A percentile compares a stretch with the other conserved stretches of the same genome.
Evolutionary conservation across 2,113 vertebrate genomes (phyloP).

Genomic region (Ceuthmochares aereus): DNA sequence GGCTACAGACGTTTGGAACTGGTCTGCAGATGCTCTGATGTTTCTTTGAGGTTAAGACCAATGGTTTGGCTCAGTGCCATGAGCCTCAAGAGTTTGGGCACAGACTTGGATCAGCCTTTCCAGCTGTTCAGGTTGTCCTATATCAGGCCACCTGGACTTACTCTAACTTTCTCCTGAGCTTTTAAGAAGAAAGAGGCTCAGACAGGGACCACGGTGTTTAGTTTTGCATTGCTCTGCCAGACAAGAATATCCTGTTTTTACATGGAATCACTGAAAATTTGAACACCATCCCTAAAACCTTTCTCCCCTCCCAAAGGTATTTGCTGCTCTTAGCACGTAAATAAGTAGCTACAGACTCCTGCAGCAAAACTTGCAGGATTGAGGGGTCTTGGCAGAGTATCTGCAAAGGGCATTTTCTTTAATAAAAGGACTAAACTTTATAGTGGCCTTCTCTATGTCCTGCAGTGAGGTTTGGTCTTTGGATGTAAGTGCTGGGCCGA

Average conservation of each 20-base stretch:
- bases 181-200: background rate
- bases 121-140: background rate
- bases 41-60: background rate
- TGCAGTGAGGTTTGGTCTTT: constrained; percentile 42
- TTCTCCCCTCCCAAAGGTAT: background rate
- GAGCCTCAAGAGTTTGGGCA: background rate
- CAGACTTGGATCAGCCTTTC: background rate
- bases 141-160: background rate
- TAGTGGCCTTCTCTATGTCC: constrained; percentile 4
- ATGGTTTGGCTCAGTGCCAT: background rate
- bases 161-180: background rate
- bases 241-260: background rate
- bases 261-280: background rate
- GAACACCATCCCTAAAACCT: background rate
- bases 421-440: constrained; percentile 13
- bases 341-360: background rate
- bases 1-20: background rate
- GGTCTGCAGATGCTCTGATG: background rate
- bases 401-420: constrained; percentile 33
- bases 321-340: background rate
- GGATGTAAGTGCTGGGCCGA: constrained; percentile 16
- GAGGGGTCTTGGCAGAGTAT: constrained; percentile 22
- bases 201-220: background rate
- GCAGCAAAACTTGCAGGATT: background rate
- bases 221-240: background rate